Conservation (phyloP, 2,113 vertebrate species). For the Propithecus coquereli region DNA sequence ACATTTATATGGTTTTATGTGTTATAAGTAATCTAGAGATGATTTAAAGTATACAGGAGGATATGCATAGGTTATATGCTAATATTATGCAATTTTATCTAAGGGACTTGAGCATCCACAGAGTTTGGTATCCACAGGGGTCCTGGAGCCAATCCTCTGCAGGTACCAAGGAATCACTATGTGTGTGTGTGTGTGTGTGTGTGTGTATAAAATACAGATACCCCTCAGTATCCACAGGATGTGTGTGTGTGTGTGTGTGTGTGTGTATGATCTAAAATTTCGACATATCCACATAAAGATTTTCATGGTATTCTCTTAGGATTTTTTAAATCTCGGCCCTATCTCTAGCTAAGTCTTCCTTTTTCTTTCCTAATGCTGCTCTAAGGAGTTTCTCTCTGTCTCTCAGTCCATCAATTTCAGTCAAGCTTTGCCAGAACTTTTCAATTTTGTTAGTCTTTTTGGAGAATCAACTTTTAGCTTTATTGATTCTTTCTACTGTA, state of each 20-base stretch:
- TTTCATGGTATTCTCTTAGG: background rate
- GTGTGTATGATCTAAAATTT: background rate
- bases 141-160: no score
- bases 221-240: no score
- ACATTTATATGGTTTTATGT: background rate
- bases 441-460: background rate
- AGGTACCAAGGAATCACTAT: no score
- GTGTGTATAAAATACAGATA: no score
- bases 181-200: no score
- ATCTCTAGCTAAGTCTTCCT: background rate
- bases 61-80: background rate
- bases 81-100: background rate
- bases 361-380: background rate
- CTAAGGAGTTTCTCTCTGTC: background rate
- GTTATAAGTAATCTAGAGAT: background rate
- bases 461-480: background rate
- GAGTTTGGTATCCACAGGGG: no score
- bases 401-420: background rate
- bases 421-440: background rate
- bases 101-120: background rate
- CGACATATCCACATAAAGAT: background rate
- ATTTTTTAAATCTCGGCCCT: background rate
- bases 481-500: background rate
- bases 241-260: no score
- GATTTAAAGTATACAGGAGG: background rate